These are phyloP conservation scores for Plagodis pulveraria DNA, from an alignment of 2,888 invertebrate species.

Conservation along the genomic window DNA sequence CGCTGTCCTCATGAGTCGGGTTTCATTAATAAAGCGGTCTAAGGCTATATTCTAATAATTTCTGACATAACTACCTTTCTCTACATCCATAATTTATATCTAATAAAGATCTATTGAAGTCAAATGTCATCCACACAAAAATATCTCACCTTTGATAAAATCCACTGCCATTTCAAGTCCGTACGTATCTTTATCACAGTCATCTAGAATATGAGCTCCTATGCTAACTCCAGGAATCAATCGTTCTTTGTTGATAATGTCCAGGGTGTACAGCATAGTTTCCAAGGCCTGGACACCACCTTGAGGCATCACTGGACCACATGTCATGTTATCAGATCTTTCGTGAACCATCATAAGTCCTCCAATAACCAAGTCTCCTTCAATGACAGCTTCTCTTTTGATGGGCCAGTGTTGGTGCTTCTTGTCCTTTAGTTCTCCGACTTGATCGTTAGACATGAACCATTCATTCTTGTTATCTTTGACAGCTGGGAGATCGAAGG, in stretches of 20 bases:
- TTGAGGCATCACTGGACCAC: slow-evolving; percentile 97
- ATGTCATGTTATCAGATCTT: slow-evolving; percentile 93
- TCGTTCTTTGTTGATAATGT: slow-evolving; percentile 88
- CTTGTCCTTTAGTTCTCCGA: slow-evolving; percentile 70
- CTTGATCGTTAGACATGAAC: slow-evolving; percentile 72
- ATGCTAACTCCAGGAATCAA: slow-evolving; percentile 91
- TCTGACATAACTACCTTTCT: no score
- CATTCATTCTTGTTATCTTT: slow-evolving; percentile 62
- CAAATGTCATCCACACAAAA: background rate
- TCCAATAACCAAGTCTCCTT: slow-evolving; percentile 95
- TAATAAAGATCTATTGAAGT: no score
- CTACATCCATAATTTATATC: no score
- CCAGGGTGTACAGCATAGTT: slow-evolving; percentile 96
- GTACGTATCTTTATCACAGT: slow-evolving; percentile 98
- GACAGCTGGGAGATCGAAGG: slow-evolving; percentile 46
- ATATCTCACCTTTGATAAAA: slow-evolving; percentile 95
- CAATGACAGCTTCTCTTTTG: slow-evolving; percentile 93
- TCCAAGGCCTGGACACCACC: slow-evolving; percentile 95
- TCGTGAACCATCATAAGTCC: slow-evolving; percentile 98
- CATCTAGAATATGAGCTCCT: slow-evolving; percentile 95
- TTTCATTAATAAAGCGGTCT: no score
- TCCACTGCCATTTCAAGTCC: slow-evolving; percentile 98
- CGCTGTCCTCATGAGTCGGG: no score
- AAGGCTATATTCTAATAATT: no score
- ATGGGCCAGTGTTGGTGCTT: slow-evolving; percentile 89